phyloP scores from a whole-genome alignment of 2,113 vertebrate species.

The Lagopus muta region DNA sequence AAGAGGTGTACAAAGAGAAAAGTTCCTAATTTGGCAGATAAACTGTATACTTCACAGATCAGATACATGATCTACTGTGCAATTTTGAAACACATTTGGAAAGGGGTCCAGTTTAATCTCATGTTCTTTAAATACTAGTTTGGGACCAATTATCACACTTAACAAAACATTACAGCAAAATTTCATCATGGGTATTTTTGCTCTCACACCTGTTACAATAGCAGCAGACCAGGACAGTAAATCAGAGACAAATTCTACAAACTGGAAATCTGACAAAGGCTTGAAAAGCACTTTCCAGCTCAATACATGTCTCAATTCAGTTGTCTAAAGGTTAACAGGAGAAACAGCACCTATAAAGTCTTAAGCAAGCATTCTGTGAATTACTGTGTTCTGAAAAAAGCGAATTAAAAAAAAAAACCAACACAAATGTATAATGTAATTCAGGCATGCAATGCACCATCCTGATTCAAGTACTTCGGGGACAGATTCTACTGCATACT shows the following conservation, averaged over 20 bases:
- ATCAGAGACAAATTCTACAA: neutral
- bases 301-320: neutral
- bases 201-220: neutral
- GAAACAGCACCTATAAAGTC: neutral
- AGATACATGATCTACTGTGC: neutral
- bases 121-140: neutral
- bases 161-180: neutral
- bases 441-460: rapidly evolving
- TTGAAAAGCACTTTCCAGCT: neutral
- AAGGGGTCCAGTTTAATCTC: neutral
- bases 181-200: neutral
- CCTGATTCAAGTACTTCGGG: neutral
- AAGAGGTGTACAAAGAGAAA: neutral
- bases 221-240: neutral
- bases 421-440: neutral
- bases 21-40: neutral
- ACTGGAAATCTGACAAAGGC: neutral
- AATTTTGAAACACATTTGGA: neutral
- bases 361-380: rapidly evolving
- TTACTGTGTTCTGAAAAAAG: neutral
- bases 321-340: neutral
- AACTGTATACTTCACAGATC: neutral
- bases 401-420: no score
- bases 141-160: neutral
- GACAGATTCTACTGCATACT: rapidly evolving